These are phyloP conservation scores for Balaenoptera acutorostrata DNA, from an alignment of 2,113 vertebrate genomes.

Conservation along the genomic window DNA sequence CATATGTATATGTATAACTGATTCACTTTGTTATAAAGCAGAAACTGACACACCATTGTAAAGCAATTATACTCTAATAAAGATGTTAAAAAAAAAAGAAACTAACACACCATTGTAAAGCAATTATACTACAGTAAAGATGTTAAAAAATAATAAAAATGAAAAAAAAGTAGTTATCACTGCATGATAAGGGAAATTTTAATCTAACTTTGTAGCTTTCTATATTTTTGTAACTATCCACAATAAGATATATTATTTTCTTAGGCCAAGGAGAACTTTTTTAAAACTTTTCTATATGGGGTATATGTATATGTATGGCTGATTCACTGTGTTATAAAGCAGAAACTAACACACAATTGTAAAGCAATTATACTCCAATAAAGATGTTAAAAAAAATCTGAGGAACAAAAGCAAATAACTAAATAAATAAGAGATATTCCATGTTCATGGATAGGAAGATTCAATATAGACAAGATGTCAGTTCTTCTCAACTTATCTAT, in stretches of 20 bases:
- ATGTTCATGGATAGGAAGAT: neutral
- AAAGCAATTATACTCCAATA: too few species aligned
- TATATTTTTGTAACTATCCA: neutral
- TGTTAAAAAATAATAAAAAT: too few species aligned
- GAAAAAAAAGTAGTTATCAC: neutral
- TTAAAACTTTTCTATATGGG: neutral
- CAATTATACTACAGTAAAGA: too few species aligned
- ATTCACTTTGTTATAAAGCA: too few species aligned
- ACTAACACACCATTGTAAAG: too few species aligned
- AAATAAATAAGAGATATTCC: neutral
- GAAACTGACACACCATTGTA: too few species aligned
- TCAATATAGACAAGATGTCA: neutral
- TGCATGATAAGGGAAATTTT: neutral
- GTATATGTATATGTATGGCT: too few species aligned
- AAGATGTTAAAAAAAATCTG: neutral
- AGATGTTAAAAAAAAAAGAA: too few species aligned
- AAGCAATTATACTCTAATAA: too few species aligned
- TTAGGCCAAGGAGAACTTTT: neutral
- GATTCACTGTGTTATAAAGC: too few species aligned
- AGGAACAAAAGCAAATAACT: neutral
- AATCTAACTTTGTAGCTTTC: neutral
- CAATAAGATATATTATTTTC: neutral
- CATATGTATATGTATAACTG: too few species aligned
- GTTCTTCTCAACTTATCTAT: neutral
- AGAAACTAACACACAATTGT: too few species aligned